phyloP scores from a whole-genome alignment of 2,797 vertebrate species.

The Sus cebifrons region DNA sequence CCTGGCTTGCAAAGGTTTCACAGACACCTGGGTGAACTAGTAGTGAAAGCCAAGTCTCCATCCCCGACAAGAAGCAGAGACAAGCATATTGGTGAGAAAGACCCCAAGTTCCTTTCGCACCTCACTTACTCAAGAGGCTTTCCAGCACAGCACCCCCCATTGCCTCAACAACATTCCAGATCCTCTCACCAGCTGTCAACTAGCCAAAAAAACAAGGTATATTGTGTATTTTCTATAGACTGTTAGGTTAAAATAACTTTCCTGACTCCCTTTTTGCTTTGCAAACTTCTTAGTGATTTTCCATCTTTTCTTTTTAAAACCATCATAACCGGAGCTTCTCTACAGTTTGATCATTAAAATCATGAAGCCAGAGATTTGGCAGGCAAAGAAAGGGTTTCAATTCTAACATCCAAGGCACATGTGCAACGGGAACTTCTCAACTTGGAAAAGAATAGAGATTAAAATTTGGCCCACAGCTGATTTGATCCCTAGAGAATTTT shows the following conservation, averaged over 20 bases:
- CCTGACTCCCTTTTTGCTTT: conserved; percentile 63
- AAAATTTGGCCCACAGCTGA: conserved; percentile 76
- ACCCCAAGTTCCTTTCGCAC: not conserved
- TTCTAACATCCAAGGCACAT: conserved; percentile 87
- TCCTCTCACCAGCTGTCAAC: conserved; percentile 59
- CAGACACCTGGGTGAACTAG: not conserved
- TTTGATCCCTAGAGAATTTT: conserved; percentile 70
- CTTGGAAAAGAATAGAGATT: conserved; percentile 72
- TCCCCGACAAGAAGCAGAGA: not conserved
- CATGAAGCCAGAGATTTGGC: conserved; percentile 88
- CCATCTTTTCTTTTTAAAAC: conserved; percentile 88
- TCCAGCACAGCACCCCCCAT: not conserved
- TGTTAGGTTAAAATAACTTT: conserved; percentile 74
- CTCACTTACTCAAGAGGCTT: not conserved
- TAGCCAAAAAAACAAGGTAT: conserved; percentile 18
- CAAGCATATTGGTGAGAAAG: not conserved
- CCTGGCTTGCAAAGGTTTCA: not conserved
- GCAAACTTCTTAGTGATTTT: conserved; percentile 72
- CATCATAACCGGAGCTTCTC: conserved; percentile 83
- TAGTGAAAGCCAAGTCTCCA: not conserved
- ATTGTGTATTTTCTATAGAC: conserved; percentile 57
- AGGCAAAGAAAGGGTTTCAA: conserved; percentile 89
- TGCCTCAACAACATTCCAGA: not conserved
- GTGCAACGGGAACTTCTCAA: conserved; percentile 85
- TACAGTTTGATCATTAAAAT: conserved; percentile 88